Conservation (phyloP, 2,113 vertebrate species). For the Calidris pygmaea region DNA sequence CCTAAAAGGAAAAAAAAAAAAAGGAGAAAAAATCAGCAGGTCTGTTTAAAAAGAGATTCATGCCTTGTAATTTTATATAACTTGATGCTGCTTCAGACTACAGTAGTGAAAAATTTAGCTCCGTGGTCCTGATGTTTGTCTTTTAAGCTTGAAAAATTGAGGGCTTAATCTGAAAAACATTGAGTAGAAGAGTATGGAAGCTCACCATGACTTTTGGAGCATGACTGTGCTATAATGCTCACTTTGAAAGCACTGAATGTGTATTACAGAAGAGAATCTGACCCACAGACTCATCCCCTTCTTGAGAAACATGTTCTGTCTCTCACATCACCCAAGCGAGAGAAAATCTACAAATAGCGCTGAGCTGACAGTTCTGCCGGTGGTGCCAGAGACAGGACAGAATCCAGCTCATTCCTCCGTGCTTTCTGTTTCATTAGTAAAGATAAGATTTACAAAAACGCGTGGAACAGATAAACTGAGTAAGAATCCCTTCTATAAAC, state of each 20-base stretch:
- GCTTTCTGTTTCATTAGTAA: slow-evolving; percentile 4
- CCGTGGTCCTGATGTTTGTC: background rate
- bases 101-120: background rate
- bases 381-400: slow-evolving; percentile 31
- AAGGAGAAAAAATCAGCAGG: background rate
- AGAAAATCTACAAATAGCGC: background rate
- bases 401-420: slow-evolving; percentile 27
- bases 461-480: background rate
- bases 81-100: background rate
- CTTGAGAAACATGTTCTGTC: background rate
- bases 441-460: slow-evolving; percentile 36
- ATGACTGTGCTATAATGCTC: background rate
- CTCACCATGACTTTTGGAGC: background rate
- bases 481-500: slow-evolving; percentile 52
- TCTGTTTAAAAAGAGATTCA: background rate
- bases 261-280: background rate
- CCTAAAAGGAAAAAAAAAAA: background rate
- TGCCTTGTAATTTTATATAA: background rate
- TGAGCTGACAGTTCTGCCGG: background rate
- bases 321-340: background rate
- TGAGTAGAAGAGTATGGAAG: background rate
- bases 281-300: background rate
- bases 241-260: background rate
- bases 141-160: background rate
- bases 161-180: background rate